Evolutionary conservation across 2,797 vertebrate genomes (phyloP).

Genomic region (Schizothorax lantsangensis): DNA sequence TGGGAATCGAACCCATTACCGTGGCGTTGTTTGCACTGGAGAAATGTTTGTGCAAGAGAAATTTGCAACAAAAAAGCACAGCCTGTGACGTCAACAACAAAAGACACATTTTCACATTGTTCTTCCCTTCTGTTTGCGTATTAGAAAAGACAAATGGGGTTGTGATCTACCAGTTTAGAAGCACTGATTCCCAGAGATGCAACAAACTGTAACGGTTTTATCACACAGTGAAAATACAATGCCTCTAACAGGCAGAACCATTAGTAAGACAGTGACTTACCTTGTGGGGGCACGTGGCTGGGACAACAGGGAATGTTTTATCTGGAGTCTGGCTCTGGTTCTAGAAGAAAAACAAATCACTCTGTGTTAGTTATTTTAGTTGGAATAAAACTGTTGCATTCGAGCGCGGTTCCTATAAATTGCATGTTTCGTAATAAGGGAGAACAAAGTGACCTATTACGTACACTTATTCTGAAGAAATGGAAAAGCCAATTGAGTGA

Average conservation of each 20-base stretch:
- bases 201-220: neutral
- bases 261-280: constrained; percentile 69
- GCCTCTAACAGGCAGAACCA: constrained; percentile 11
- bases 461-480: constrained; percentile 43
- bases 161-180: constrained; percentile 23
- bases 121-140: neutral
- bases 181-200: neutral
- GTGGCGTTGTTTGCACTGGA: neutral
- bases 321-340: constrained; percentile 79
- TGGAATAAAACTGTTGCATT: constrained; percentile 35
- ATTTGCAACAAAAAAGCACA: neutral
- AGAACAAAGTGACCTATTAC: constrained; percentile 54
- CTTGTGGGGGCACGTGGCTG: constrained; percentile 82
- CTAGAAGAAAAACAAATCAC: constrained; percentile 67
- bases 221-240: neutral
- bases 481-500: constrained; percentile 44
- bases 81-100: neutral
- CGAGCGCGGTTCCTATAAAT: constrained; percentile 10
- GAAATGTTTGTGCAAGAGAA: neutral
- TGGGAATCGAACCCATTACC: neutral
- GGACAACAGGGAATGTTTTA: constrained; percentile 76
- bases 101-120: neutral
- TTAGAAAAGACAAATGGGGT: neutral
- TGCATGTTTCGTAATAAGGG: constrained; percentile 41
- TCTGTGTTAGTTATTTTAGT: constrained; percentile 9